phyloP scores from a whole-genome alignment of 2,113 vertebrate genomes.

The Heterochromis multidens region DNA sequence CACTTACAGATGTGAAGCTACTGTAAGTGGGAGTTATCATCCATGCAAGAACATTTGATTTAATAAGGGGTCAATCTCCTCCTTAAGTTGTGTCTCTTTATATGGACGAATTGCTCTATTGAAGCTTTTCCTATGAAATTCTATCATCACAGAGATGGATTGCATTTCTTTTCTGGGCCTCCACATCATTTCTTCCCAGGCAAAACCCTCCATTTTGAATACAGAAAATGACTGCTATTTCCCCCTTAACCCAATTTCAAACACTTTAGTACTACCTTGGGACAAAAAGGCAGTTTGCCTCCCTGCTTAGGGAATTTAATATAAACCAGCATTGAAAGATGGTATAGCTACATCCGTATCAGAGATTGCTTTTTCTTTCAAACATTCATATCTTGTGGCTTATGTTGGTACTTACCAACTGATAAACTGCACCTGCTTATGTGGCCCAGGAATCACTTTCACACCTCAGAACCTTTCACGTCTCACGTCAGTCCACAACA shows the following conservation, averaged over 20 bases:
- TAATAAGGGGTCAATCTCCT: slow-evolving; percentile 78
- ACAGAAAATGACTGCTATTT: slow-evolving; percentile 71
- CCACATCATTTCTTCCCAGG: slow-evolving; percentile 58
- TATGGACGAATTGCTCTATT: slow-evolving; percentile 64
- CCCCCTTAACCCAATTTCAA: slow-evolving; percentile 77
- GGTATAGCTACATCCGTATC: slow-evolving; percentile 37
- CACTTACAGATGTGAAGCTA: slow-evolving; percentile 57
- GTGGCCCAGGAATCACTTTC: slow-evolving; percentile 10
- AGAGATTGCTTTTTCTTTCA: slow-evolving; percentile 39
- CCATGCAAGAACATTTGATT: slow-evolving; percentile 72
- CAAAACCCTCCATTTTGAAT: slow-evolving; percentile 63
- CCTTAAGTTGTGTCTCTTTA: slow-evolving; percentile 69
- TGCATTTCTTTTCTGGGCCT: slow-evolving; percentile 67
- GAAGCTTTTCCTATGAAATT: slow-evolving; percentile 72
- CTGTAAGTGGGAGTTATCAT: slow-evolving; percentile 72
- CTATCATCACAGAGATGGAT: slow-evolving; percentile 73
- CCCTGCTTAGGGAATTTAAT: slow-evolving; percentile 69
- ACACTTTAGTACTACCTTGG: slow-evolving; percentile 72
- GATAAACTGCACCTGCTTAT: slow-evolving; percentile 35
- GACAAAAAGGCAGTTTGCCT: slow-evolving; percentile 70
- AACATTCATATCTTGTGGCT: slow-evolving; percentile 20
- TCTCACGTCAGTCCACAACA: not conserved
- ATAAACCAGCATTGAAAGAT: slow-evolving; percentile 61
- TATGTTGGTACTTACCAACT: slow-evolving; percentile 12
- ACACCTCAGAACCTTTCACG: slow-evolving; percentile 7